Conservation (phyloP, 2,797 vertebrate species). For the Centroberyx gerrardi region DNA sequence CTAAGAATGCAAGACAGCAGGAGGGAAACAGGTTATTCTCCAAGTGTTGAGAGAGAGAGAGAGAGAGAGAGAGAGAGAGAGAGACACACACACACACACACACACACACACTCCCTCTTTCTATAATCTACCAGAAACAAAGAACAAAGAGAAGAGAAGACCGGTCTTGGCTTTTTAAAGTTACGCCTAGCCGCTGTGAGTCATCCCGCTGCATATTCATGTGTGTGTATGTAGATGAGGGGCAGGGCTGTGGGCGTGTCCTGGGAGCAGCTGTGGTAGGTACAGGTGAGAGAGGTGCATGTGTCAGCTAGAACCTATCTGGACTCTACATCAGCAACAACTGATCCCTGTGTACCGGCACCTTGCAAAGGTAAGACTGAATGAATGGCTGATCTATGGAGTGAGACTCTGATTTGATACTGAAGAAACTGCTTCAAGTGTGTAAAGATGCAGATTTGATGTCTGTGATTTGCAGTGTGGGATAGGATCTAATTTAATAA, state of each 20-base stretch:
- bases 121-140: constrained; percentile 40
- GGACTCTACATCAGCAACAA: constrained; percentile 55
- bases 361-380: constrained; percentile 62
- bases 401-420: background rate
- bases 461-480: no score
- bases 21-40: constrained; percentile 57
- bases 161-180: constrained; percentile 4
- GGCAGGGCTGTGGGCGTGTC: constrained; percentile 44
- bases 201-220: constrained; percentile 34
- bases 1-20: background rate
- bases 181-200: constrained; percentile 51
- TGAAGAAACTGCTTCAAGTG: no score
- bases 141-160: constrained; percentile 35
- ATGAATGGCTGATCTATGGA: background rate
- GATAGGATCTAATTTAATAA: no score
- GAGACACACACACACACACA: constrained; percentile 23
- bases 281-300: constrained; percentile 58
- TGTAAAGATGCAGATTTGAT: no score
- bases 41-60: background rate
- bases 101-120: constrained; percentile 53
- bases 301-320: constrained; percentile 26
- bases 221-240: constrained; percentile 23
- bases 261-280: constrained; percentile 27
- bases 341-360: constrained; percentile 6
- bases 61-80: background rate